phyloP scores from a whole-genome alignment of 1,140 invertebrate species.

The Orchestia grillus region DNA sequence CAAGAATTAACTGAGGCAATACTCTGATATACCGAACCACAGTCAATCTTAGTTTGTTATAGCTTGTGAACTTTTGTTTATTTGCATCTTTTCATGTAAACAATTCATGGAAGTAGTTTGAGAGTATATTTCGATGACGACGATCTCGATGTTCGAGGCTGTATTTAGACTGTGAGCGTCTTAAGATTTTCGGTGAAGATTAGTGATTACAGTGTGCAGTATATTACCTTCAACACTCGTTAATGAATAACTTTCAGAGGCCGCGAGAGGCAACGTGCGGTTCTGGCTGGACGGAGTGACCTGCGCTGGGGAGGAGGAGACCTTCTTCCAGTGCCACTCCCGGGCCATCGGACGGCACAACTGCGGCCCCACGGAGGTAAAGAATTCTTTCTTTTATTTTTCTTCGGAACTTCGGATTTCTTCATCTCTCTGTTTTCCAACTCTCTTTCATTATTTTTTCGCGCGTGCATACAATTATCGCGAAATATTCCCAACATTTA shows the following conservation, averaged over 20 bases:
- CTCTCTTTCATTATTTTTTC: background rate
- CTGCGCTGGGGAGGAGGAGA: constrained; percentile 35
- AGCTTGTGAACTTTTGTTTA: too few species aligned
- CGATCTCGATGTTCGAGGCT: background rate
- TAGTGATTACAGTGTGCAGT: background rate
- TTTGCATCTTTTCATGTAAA: too few species aligned
- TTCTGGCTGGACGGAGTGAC: constrained; percentile 60
- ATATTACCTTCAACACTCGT: background rate
- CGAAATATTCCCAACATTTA: background rate
- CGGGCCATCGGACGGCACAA: constrained; percentile 60
- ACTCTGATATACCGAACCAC: too few species aligned
- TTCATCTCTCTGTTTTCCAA: background rate
- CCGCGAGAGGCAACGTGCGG: constrained; percentile 33
- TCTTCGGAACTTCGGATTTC: background rate
- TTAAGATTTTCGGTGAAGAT: background rate
- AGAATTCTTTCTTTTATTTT: background rate
- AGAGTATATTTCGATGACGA: background rate
- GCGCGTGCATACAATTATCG: background rate
- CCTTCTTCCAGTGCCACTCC: constrained; percentile 58
- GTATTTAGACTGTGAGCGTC: background rate
- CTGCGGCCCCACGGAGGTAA: constrained; percentile 62
- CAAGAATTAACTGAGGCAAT: too few species aligned
- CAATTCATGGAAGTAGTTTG: background rate
- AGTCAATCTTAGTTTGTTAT: too few species aligned
- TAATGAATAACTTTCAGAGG: background rate